These are phyloP conservation scores for Mesorhabditis belari DNA, from an alignment of 2,888 invertebrate species.

Conservation along the genomic window DNA sequence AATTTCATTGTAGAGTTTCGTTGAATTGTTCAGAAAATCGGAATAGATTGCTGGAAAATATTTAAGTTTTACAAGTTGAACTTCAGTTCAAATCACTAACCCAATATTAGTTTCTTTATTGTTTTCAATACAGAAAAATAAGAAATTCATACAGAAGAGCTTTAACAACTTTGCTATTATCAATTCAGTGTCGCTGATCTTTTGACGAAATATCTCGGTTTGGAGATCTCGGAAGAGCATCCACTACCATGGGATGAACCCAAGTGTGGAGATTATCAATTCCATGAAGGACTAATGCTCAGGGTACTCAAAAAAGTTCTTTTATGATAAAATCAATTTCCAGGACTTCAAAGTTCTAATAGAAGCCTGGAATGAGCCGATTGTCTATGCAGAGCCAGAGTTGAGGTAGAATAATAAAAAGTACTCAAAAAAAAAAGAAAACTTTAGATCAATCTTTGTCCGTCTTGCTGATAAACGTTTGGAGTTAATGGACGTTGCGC, in stretches of 20 bases:
- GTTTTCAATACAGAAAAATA: too few species aligned
- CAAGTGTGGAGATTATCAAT: constrained; percentile 57
- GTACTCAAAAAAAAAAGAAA: constrained; percentile 6
- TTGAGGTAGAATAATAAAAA: neutral
- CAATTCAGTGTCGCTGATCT: constrained; percentile 56
- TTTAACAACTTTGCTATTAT: constrained; percentile 54
- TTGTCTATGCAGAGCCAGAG: neutral
- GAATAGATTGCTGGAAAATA: too few species aligned
- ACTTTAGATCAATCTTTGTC: constrained; percentile 21
- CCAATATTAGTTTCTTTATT: too few species aligned
- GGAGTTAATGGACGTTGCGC: constrained; percentile 67
- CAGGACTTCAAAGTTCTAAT: neutral
- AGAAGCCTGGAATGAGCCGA: neutral
- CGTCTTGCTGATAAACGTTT: constrained; percentile 22
- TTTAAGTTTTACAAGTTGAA: too few species aligned
- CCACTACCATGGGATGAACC: constrained; percentile 74
- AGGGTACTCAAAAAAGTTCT: constrained; percentile 3
- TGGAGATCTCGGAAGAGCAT: constrained; percentile 64
- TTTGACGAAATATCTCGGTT: constrained; percentile 64
- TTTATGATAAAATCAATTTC: neutral
- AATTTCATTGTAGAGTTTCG: too few species aligned
- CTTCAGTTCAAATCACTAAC: too few species aligned
- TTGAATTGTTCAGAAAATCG: too few species aligned
- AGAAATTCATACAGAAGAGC: too few species aligned
- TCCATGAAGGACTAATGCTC: constrained; percentile 7